These are phyloP conservation scores for Erpornis zantholeuca DNA, from an alignment of 2,113 vertebrate genomes.

Conservation along the genomic window DNA sequence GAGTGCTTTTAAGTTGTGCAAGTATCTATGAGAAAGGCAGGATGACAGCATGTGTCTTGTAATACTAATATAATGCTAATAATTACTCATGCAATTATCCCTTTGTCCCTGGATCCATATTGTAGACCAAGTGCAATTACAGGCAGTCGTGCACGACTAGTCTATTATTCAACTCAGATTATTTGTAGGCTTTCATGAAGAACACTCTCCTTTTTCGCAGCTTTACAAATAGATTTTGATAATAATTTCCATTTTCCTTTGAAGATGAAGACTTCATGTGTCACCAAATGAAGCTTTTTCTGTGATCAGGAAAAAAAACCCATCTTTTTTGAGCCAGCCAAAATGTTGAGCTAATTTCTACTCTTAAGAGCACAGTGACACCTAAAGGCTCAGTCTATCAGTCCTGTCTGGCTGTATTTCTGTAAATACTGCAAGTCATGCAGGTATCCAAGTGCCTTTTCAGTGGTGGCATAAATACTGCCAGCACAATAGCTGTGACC, in stretches of 20 bases:
- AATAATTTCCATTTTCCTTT: not conserved
- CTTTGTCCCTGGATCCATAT: not conserved
- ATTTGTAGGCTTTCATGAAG: not conserved
- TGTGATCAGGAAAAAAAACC: not conserved
- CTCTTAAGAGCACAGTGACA: conserved; percentile 23
- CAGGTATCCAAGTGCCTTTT: not conserved
- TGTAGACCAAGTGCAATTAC: not conserved
- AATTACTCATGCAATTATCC: not conserved
- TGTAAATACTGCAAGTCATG: not conserved
- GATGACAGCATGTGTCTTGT: not conserved
- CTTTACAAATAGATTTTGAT: not conserved
- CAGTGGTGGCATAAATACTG: not conserved
- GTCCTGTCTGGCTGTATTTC: not conserved
- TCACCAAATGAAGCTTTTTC: not conserved
- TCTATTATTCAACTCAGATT: not conserved
- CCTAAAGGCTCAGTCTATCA: not conserved
- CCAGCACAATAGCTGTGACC: not conserved
- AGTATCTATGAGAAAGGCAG: not conserved
- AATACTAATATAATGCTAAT: no score
- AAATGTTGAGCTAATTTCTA: not conserved
- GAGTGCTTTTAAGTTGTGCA: not conserved
- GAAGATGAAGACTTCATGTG: not conserved
- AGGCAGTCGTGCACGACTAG: not conserved
- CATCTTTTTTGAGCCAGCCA: not conserved
- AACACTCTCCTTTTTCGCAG: not conserved